These are phyloP conservation scores for Neuroscelio doddi DNA, from an alignment of 2,888 invertebrate species.

Conservation along the genomic window DNA sequence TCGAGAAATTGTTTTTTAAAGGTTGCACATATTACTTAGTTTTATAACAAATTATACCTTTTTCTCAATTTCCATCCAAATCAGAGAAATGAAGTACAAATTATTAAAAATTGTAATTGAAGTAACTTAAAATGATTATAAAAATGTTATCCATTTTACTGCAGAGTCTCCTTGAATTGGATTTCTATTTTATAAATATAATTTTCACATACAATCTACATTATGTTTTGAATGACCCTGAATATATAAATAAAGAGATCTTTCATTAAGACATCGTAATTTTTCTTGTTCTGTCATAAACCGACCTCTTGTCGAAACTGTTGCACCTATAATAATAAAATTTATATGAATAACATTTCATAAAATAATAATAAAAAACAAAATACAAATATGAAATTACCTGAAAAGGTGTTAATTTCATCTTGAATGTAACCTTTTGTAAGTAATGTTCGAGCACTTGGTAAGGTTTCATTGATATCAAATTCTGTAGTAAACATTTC, in stretches of 20 bases:
- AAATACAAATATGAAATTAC: constrained; percentile 47
- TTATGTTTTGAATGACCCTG: constrained; percentile 74
- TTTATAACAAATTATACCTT: no score
- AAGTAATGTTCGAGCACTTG: constrained; percentile 75
- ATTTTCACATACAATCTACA: constrained; percentile 67
- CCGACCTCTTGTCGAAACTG: constrained; percentile 76
- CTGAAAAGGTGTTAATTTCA: constrained; percentile 74
- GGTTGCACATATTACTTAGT: no score
- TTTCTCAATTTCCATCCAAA: no score
- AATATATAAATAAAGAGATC: constrained; percentile 75
- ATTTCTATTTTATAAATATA: no score
- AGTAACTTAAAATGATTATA: no score
- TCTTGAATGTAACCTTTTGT: constrained; percentile 76
- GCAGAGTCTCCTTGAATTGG: no score
- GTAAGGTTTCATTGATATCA: constrained; percentile 76
- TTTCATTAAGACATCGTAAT: constrained; percentile 71
- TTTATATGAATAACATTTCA: not conserved
- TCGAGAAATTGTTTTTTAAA: no score
- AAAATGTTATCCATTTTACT: no score
- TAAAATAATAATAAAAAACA: constrained; percentile 8
- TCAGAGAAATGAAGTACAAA: no score
- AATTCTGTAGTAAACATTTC: constrained; percentile 74
- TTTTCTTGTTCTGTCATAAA: constrained; percentile 75
- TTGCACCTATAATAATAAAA: constrained; percentile 73
- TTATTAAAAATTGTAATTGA: no score